Conservation (phyloP, 1,140 invertebrate species). For the Lepidurus arcticus region DNA sequence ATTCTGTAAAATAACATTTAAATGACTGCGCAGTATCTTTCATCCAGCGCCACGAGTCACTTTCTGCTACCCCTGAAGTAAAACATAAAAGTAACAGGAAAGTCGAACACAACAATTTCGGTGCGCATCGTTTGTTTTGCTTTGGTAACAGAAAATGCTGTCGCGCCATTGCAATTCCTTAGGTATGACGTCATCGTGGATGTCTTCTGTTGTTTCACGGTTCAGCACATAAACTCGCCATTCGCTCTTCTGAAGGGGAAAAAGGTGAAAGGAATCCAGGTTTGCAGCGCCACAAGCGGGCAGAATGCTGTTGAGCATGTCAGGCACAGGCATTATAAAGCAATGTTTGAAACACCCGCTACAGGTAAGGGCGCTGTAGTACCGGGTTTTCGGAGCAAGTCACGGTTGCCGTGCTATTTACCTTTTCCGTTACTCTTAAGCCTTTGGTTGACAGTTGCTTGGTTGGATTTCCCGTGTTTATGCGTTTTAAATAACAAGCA, state of each 20-base stretch:
- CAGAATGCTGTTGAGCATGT: no score
- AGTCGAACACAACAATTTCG: neutral
- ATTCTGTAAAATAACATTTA: neutral
- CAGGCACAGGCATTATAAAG: neutral
- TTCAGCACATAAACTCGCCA: no score
- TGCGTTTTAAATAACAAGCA: neutral
- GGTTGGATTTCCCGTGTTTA: neutral
- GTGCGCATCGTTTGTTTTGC: neutral
- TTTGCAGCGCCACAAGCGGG: no score
- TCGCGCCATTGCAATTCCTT: neutral
- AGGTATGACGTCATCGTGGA: neutral
- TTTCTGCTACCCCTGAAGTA: neutral
- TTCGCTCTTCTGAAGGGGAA: no score
- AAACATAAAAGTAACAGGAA: neutral
- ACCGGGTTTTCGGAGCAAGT: neutral
- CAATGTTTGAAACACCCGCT: neutral
- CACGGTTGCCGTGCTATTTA: neutral
- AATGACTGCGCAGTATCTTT: neutral
- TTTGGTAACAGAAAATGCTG: neutral
- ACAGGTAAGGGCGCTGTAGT: neutral
- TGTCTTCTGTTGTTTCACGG: no score
- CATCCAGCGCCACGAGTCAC: neutral
- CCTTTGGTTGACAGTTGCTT: constrained; percentile 14
- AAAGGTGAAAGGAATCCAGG: no score
- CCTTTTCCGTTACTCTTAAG: neutral